Conservation (phyloP, 2,113 vertebrate genomes). For the Anoura caudifer region DNA sequence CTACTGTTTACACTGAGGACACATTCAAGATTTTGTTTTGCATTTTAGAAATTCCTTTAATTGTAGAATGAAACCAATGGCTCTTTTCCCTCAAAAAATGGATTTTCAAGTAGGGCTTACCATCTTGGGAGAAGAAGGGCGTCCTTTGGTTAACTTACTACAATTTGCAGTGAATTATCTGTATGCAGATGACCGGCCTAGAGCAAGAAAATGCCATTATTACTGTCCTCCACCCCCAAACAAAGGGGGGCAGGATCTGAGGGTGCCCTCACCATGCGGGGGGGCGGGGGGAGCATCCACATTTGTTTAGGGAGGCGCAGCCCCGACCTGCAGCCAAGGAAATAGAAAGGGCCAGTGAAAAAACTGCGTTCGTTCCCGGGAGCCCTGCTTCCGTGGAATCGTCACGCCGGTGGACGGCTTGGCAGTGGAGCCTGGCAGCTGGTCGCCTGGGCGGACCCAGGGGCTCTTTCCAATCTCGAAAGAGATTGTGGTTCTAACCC, state of each 20-base stretch:
- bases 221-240: neutral
- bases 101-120: neutral
- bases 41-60: neutral
- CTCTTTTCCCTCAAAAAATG: neutral
- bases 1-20: neutral
- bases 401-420: neutral
- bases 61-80: neutral
- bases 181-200: neutral
- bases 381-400: neutral
- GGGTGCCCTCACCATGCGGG: neutral
- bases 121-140: neutral
- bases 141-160: neutral
- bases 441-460: neutral
- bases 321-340: neutral
- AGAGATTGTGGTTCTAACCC: neutral
- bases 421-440: neutral
- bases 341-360: neutral
- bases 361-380: fast-evolving
- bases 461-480: neutral
- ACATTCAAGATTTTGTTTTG: neutral
- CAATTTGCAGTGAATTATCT: neutral
- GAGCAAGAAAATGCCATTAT: neutral
- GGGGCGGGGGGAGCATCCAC: no score
- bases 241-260: neutral
- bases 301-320: neutral